Conservation (phyloP, 2,888 invertebrate species). For the Drosophila algonquin region DNA sequence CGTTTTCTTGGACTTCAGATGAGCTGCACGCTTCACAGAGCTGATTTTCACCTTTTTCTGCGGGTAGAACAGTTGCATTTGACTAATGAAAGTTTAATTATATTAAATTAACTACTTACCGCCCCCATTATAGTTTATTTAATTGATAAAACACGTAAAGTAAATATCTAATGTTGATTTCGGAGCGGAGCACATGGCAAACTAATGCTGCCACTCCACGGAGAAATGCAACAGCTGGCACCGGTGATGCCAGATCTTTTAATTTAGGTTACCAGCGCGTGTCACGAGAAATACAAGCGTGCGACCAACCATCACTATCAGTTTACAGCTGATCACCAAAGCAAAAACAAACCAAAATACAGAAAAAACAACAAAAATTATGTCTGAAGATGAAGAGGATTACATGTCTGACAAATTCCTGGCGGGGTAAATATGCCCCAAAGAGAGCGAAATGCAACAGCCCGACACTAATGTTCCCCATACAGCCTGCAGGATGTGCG, state of each 20-base stretch:
- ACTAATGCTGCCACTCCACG: slow-evolving; percentile 29
- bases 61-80: slow-evolving; percentile 2
- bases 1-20: slow-evolving; percentile 82
- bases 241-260: slow-evolving; percentile 8
- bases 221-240: slow-evolving; percentile 31
- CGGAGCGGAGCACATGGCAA: slow-evolving; percentile 69
- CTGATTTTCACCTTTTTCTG: slow-evolving; percentile 84
- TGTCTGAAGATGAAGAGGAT: slow-evolving; percentile 88
- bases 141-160: slow-evolving; percentile 6
- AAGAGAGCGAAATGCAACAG: too few relatives aligned
- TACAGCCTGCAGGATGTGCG: slow-evolving; percentile 80
- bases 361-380: slow-evolving; percentile 56
- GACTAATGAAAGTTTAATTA: fast-evolving
- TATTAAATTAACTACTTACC: slow-evolving; percentile 38
- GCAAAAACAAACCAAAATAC: not conserved
- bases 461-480: fast-evolving
- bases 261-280: not conserved
- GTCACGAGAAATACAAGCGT: not conserved
- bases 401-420: slow-evolving; percentile 90
- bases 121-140: slow-evolving; percentile 48
- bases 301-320: too few relatives aligned
- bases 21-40: slow-evolving; percentile 82
- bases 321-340: too few relatives aligned
- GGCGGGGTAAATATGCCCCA: slow-evolving; percentile 83
- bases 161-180: slow-evolving; percentile 6